A percentile compares a stretch with the other conserved stretches of the same genome.
Conservation (phyloP, 2,888 invertebrate species). For the Lordiphosa andalusiaca region DNA sequence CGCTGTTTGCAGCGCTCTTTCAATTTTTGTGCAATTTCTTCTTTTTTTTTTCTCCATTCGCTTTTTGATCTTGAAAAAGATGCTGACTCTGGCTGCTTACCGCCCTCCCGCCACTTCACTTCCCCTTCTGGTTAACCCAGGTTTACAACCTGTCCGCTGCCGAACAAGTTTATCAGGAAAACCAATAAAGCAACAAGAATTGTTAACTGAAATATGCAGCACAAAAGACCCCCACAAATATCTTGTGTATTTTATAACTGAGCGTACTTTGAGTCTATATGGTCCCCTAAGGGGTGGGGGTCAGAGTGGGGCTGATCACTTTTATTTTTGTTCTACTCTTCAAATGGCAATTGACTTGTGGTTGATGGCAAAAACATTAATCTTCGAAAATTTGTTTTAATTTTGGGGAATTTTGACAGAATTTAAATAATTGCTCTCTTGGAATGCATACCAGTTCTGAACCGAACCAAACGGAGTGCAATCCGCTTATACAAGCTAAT, state of each 20-base stretch:
- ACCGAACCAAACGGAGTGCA: too few relatives aligned
- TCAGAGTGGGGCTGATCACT: too few relatives aligned
- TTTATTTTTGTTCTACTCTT: slow-evolving; percentile 20
- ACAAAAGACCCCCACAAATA: slow-evolving; percentile 14
- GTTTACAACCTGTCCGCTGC: slow-evolving; percentile 37
- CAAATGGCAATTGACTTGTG: slow-evolving; percentile 10
- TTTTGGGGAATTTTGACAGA: too few relatives aligned
- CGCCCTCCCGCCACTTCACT: background rate
- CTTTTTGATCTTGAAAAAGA: slow-evolving; percentile 69
- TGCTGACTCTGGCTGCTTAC: slow-evolving; percentile 14
- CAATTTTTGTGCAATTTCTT: slow-evolving; percentile 37
- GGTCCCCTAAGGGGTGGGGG: too few relatives aligned
- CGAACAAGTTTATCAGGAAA: slow-evolving; percentile 65
- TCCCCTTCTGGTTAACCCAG: background rate
- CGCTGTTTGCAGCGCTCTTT: slow-evolving; percentile 40
- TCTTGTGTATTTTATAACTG: slow-evolving; percentile 23
- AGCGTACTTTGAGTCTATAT: slow-evolving; percentile 13
- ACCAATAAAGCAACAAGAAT: slow-evolving; percentile 63
- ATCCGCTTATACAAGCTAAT: too few relatives aligned
- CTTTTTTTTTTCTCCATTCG: slow-evolving; percentile 54
- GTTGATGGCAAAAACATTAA: too few relatives aligned
- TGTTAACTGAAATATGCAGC: slow-evolving; percentile 48
- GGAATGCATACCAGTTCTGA: too few relatives aligned
- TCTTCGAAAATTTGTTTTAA: too few relatives aligned
- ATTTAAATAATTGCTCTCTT: too few relatives aligned